Evolutionary conservation across 2,113 vertebrate species (phyloP), one percentile per base, ranked within the genome.

Genomic region (Hemiscyllium ocellatum): DNA sequence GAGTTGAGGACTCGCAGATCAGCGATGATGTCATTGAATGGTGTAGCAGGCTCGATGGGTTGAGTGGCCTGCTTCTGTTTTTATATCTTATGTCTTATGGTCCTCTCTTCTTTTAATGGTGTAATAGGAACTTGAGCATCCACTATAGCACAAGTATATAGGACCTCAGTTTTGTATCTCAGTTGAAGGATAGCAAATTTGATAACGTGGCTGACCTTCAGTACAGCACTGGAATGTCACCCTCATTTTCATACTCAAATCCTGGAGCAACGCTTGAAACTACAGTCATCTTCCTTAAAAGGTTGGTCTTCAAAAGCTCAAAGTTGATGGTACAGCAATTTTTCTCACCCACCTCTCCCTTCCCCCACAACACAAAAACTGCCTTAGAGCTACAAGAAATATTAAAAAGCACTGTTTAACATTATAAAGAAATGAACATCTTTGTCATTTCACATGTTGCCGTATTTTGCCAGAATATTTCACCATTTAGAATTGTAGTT

Each of bases 401-500:
- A 47, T 83, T 19, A 95, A 95, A 56, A 65, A n/a, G 50, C 72
- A 61, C 29, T 94, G n/a, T 96, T 95, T 96, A 96, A 95, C 96
- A 97, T 95, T 96, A 19, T 42, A 68, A 6, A 33, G 96, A 96
- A 95, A 93, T 93, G 61, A 93, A 37, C 33, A 93, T 93, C 61
- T 66, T 65, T 93, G 89, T 68, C 89, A 93, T 66, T 65, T 65
- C 61, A 93, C 33, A 97, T 98, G 98, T 98, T 97, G 97, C 97
- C 97, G 97, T 96, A 97, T 97, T 98, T 98, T 97, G 97, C 95
- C 96, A 95, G 96, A 97, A 98, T 97, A 97, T 97, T 96, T 97
- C 98, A 97, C 97, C 97, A 98, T 98, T 98, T 97, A 98, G 97
- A 97, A 97, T 96, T 97, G 98, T 97, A 97, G 97, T 97, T 97